A percentile compares a stretch with the other conserved stretches of the same genome.
These are phyloP conservation scores for Callosobruchus maculatus DNA, from an alignment of 2,888 invertebrate genomes.

Conservation along the genomic window DNA sequence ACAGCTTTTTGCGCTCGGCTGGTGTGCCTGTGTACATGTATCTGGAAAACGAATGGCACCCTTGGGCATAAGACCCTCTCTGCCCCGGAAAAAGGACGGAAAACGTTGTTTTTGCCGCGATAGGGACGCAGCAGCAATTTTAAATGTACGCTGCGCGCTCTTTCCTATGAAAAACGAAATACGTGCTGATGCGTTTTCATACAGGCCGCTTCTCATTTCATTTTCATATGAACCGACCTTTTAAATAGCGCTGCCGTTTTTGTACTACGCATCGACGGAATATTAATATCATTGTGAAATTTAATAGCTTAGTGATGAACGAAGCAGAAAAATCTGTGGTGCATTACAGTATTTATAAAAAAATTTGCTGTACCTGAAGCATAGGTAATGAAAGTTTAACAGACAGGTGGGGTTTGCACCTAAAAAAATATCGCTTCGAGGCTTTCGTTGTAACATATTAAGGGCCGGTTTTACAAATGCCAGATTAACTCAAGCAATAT, in stretches of 20 bases:
- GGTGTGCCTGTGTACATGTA: neutral
- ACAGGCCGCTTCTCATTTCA: neutral
- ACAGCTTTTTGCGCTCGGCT: neutral
- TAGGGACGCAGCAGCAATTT: neutral
- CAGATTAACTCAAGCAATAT: no score
- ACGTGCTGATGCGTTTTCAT: neutral
- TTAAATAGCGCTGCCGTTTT: neutral
- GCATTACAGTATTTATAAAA: no score
- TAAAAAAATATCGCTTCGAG: no score
- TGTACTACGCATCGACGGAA: neutral
- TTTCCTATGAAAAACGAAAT: neutral
- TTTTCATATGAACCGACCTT: neutral
- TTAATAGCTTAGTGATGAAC: neutral
- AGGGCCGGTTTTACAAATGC: no score
- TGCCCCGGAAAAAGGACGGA: neutral
- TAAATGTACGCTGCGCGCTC: neutral
- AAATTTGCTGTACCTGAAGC: no score
- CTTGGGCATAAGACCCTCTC: neutral
- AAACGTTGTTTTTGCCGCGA: neutral
- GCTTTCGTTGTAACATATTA: no score
- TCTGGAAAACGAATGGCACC: neutral
- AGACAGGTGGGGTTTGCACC: no score
- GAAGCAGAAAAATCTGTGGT: no score
- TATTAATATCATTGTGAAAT: neutral
- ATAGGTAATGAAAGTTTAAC: no score